Evolutionary conservation across 2,113 vertebrate species (phyloP), one percentile per base, ranked within the genome.

Genomic region (Hippopotamus amphibius): DNA sequence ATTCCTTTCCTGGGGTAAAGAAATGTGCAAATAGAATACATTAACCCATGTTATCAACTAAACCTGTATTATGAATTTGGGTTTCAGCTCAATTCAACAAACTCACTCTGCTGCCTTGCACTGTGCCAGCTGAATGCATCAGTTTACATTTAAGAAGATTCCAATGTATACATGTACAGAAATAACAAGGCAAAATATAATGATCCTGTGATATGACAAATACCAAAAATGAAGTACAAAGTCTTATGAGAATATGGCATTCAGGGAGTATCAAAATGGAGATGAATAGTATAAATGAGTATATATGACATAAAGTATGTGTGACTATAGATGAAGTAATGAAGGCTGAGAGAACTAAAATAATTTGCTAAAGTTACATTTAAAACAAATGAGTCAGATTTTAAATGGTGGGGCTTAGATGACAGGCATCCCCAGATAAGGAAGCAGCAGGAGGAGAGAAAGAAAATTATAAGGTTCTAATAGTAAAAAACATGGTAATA

Each of bases 141-240:
- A 13, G 14, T 71, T 88, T 66, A 74, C 22, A 74, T 77, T 83
- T 88, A 61, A 81, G 61, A 95, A 88, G 37, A 57, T 77, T 83
- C 30, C 72, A 72, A n/a, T 91, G 37, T 81, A 76, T 17, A 77
- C 41, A 50, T 30, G 7, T n/a, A 17, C 41, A 86, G 80, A 85
- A 90, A 66, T 48, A 72, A 66, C 28, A 94, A 76, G n/a, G 33
- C 6, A 63, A 93, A 92, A 85, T 90, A 83, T 84, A 95, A 41
- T 13, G 19, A 96, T 63, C 22, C 43, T 82, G 37, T 53, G 43
- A 37, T 79, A 74, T 66, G 33, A 88, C 46, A 93, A 87, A 84
- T 61, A 86, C 19, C 43, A 92, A 76, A 93, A 93, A 37, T 50
- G 61, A 95, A 90, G 22, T 55, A 30, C 48, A 48, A 86, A 66